Evolutionary conservation across 1,140 invertebrate genomes (phyloP).

Genomic region (Cydia splendana): DNA sequence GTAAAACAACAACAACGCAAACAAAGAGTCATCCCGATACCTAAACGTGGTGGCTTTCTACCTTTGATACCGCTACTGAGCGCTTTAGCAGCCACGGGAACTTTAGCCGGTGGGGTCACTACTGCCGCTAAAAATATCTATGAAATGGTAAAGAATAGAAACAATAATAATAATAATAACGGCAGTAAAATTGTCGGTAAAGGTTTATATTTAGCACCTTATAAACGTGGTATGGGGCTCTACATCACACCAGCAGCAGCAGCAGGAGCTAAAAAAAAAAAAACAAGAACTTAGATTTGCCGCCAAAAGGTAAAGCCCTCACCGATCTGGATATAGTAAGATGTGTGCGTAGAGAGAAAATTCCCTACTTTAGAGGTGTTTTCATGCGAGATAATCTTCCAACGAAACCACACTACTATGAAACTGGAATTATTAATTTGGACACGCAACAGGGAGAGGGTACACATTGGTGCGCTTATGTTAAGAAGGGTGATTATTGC

Average conservation of each 20-base stretch:
- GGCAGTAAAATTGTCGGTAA: not conserved
- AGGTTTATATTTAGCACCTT: not conserved
- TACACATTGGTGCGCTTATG: slow-evolving; percentile 11
- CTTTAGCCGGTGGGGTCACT: not conserved
- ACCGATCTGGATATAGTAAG: not conserved
- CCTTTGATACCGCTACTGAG: not conserved
- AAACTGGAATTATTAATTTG: slow-evolving; percentile 7
- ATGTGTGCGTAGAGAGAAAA: not conserved
- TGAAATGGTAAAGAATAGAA: not conserved
- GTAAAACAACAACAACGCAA: not conserved
- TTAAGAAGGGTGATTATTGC: not conserved
- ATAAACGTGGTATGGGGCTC: not conserved
- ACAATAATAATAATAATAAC: not conserved
- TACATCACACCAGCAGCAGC: not conserved
- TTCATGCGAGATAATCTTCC: not conserved
- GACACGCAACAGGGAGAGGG: not conserved
- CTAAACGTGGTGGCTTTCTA: not conserved
- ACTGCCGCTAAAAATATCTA: slow-evolving; percentile 13
- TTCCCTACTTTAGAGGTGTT: not conserved
- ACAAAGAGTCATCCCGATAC: not conserved
- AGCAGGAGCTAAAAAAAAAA: slow-evolving; percentile 3
- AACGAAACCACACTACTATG: not conserved
- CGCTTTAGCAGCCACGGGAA: not conserved
- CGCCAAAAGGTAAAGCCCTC: not conserved
- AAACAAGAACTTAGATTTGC: slow-evolving; percentile 5